Evolutionary conservation across 2,113 vertebrate genomes (phyloP), one percentile per base, ranked within the genome.

Genomic region (Oreochromis niloticus): DNA sequence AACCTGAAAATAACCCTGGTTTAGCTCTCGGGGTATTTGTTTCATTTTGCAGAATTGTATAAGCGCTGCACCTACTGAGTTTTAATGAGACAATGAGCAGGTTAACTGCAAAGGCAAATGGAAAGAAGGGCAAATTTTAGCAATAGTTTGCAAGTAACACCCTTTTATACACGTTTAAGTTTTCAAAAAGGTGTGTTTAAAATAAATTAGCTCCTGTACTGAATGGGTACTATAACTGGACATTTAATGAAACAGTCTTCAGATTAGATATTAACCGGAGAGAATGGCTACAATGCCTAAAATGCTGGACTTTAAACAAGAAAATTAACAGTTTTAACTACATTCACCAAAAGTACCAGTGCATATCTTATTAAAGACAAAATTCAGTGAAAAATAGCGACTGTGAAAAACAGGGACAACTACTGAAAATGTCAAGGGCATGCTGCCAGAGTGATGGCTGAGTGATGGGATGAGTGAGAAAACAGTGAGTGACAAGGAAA

Each of bases 341-440:
- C 17, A 63, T 24, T 52, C 4, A 71, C 50, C 39, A 54, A 71
- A 87, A 3, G 5, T 71, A n/a, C n/a, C 4, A 39, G 22, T 7
- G 13, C 48, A 30, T 55, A 57, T 43, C 56, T 82, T 63, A 84
- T 17, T 82, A 6, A 81, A 78, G 48, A 84, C 3, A 30, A 19
- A 52, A 81, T 63, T 85, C 7, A 4, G 24, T 27, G 63, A 87
- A 36, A 87, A 84, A 86, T 73, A 19, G 7, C 5, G 30, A 34
- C 8, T 46, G 3, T 63, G 81, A 88, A 91, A 86, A 92, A 80
- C 34, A 52, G 43, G 34, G 82, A 83, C n/a, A 81, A 81, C 86
- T 36, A 57, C 79, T 71, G 66, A 89, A 91, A 93, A 92, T 91
- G 90, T 92, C 91, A 93, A 88, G 90, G 89, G 88, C 88, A 55